Percentiles rank a stretch among this genome's conserved stretches.
These are phyloP conservation scores for Lepidonotus clava DNA, from an alignment of 2,888 invertebrate genomes.

Conservation along the genomic window DNA sequence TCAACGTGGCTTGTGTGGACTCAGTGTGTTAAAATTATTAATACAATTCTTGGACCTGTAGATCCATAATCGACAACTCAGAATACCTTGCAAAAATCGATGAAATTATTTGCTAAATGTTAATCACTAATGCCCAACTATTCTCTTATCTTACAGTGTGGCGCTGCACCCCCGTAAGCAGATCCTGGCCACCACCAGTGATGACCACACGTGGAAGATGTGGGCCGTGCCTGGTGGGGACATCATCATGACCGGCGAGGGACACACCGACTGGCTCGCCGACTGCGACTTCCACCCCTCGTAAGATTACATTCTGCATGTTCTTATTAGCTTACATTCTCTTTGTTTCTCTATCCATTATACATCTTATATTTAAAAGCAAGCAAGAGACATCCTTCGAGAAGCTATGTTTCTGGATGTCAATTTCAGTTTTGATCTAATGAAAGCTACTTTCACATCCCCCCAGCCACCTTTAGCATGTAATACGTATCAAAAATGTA, in stretches of 20 bases:
- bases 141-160: constrained; percentile 68
- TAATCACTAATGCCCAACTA: no score
- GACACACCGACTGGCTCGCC: constrained; percentile 81
- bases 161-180: constrained; percentile 79
- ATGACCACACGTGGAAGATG: constrained; percentile 80
- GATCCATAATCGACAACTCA: no score
- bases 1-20: not conserved
- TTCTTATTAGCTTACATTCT: no score
- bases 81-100: no score
- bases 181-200: constrained; percentile 79
- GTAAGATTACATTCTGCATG: constrained; percentile 74
- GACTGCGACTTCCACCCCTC: constrained; percentile 80
- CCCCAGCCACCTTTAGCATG: no score
- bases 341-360: no score
- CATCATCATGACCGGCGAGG: constrained; percentile 80
- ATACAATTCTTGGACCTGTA: not conserved
- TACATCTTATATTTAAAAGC: no score
- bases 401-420: no score
- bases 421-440: not conserved
- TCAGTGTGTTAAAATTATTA: not conserved
- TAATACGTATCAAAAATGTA: no score
- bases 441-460: not conserved
- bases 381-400: no score
- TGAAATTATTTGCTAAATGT: no score
- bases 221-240: constrained; percentile 80